Evolutionary conservation across 2,797 vertebrate genomes (phyloP).

Genomic region (Acanthurus lineatus): DNA sequence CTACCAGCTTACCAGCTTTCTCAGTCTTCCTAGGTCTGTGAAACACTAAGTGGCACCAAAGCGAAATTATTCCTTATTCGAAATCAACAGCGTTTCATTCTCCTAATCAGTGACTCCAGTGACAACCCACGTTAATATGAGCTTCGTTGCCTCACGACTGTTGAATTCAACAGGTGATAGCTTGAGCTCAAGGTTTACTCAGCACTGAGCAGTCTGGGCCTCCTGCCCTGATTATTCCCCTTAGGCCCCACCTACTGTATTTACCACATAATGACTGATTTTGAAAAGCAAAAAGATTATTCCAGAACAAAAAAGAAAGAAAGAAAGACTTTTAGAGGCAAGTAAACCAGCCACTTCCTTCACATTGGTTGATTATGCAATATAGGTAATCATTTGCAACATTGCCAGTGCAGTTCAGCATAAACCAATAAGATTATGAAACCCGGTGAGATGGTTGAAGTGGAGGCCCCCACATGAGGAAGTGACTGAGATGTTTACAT

Average conservation of each 20-base stretch:
- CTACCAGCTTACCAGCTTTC: constrained; percentile 27
- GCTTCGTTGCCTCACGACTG: neutral
- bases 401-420: constrained; percentile 11
- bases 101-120: neutral
- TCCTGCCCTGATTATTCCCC: constrained; percentile 49
- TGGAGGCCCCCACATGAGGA: constrained; percentile 51
- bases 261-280: constrained; percentile 51
- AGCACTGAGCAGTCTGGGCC: constrained; percentile 52
- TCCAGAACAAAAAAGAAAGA: constrained; percentile 15
- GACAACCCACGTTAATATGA: neutral
- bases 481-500: constrained; percentile 71
- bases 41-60: constrained; percentile 17
- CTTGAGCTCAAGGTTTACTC: constrained; percentile 23
- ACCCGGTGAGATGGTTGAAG: constrained; percentile 37
- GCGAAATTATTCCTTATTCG: neutral
- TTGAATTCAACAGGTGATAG: constrained; percentile 70
- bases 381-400: constrained; percentile 26
- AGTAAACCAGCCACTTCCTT: constrained; percentile 26
- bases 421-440: constrained; percentile 44
- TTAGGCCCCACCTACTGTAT: constrained; percentile 65
- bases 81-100: neutral
- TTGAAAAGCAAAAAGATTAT: constrained; percentile 28
- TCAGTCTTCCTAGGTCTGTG: constrained; percentile 34
- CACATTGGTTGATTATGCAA: constrained; percentile 30
- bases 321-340: neutral